Conservation (phyloP, 2,888 invertebrate genomes). For the Tinea pellionella region DNA sequence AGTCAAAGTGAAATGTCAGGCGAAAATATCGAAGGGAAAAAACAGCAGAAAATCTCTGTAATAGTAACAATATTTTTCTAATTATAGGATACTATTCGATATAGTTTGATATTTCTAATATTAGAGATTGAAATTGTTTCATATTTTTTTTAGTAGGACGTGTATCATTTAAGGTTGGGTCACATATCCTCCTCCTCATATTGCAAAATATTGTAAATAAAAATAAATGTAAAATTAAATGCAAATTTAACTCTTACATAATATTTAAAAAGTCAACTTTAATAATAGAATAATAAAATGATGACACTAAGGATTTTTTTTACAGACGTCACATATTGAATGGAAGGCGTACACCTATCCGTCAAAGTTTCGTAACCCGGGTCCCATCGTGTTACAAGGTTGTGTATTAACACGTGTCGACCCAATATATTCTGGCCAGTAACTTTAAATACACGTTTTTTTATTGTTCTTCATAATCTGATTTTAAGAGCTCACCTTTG, state of each 20-base stretch:
- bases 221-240: too few species aligned
- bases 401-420: slow-evolving; percentile 14
- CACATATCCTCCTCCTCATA: too few species aligned
- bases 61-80: too few species aligned
- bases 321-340: slow-evolving; percentile 2
- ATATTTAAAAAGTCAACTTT: too few species aligned
- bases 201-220: too few species aligned
- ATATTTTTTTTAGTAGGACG: too few species aligned
- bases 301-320: slow-evolving; percentile 5
- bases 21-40: slow-evolving; percentile 5
- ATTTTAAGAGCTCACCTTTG: slow-evolving; percentile 34
- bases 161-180: too few species aligned
- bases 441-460: slow-evolving; percentile 15
- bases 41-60: neutral
- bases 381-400: slow-evolving; percentile 1
- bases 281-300: slow-evolving; percentile 1
- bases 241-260: too few species aligned
- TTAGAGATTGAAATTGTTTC: too few species aligned
- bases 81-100: too few species aligned
- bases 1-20: slow-evolving; percentile 16
- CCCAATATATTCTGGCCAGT: slow-evolving; percentile 14
- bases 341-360: slow-evolving; percentile 5
- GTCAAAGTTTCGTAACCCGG: slow-evolving; percentile 12
- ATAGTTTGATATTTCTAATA: too few species aligned
- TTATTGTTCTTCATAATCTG: slow-evolving; percentile 28